Base-by-base conservation (phyloP, 2,888 invertebrate genomes). In the Drosophila engyochracea region DNA sequence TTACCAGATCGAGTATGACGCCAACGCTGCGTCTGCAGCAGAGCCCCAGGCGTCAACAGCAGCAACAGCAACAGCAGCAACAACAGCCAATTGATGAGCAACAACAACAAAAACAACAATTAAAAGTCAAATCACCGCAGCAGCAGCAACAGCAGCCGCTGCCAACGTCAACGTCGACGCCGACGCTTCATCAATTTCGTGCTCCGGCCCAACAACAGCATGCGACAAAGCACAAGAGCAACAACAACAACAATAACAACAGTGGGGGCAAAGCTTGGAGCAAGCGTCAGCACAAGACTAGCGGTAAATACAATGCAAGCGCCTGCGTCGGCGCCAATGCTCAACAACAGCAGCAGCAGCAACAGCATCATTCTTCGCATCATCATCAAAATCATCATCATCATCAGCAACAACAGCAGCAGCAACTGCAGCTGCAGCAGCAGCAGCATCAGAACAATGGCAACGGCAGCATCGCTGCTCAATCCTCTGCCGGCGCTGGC, bases 271-370 rank as follows among this genome's bases (percentile, higher is more conserved):
- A 93, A 83, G 87, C 91, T 62, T 92, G 93, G 92, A 92, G 93
- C 74, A 93, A 93, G 70, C 89, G 92, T 30, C 92, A 92, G 72
- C 91, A 92, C 65, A 92, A 93, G 79, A 82, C 91, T 41, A 87
- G 88, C 68, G 92, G 92, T 67, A 91, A 91, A 64, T 73, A 90
- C 51, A 89, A 89, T 10, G 72, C 83, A 30, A 81, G 84, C 59
- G 70, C 86, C 63, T 83, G 88, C 52, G 81, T 82, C 41, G 79
- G 77, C 60, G 76, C 78, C 62, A 77, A 66, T 53, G 59, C 69
- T 7, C 81, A 74, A 25, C 80, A 79, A n/a, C 60, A 79, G 4
- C 71, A 75, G 2, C 75, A 74, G 28, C 55, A 77, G 10, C 71
- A 75, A 1, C 75, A 73, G 19, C 55, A 57, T 37, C 25, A 25